Evolutionary conservation across 1,140 invertebrate species (phyloP), one percentile per base, ranked within the genome.

Genomic region (Mesaphorura yosii): DNA sequence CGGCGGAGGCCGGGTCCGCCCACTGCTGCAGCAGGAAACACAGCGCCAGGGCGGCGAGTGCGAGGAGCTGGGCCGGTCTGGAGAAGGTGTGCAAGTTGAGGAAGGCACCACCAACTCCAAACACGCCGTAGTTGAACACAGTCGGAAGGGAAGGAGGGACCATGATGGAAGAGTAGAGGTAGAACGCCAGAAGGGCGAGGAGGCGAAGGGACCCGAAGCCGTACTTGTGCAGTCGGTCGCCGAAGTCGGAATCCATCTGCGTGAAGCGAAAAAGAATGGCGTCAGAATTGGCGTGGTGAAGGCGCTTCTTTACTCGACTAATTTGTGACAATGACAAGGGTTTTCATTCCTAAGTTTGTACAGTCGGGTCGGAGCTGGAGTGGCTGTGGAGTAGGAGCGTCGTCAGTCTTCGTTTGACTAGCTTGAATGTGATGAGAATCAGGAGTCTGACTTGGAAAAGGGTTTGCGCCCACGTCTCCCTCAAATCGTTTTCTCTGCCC

Each of bases 61-160:
- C 3, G 14, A 40, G 22, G 17, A 51, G 23, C 20, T 51, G 34
- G 7, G 4, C 20, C n/a, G 4, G 6, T 44, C 12, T 39, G 15
- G 48, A 51, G 10, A 51, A 3, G 7, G 27, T 14, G 41, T 51
- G 48, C 7, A 51, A 20, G 37, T 51, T 51, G 6, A 51, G 37
- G 10, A 51, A 4, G 20, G 48, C 48, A 12, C 48, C 48, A 5
- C 48, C 48, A 5, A 51, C 26, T 6, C 48, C 48, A 41, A 51
- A 51, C 3, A 19, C 17, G n/a, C 34, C 48, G 48, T 51, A 51
- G 48, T 7, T 3, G n/a, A 42, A 3, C 3, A n/a, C 17, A 3
- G 38, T 20, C 6, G 5, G n/a, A 6, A 6, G 7, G n/a, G 14
- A 5, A 4, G 12, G n/a, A 12, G n/a, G 7, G 6, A 25, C n/a